Base-by-base conservation (phyloP, 2,888 invertebrate species). In the Ferrisia virgata region DNA sequence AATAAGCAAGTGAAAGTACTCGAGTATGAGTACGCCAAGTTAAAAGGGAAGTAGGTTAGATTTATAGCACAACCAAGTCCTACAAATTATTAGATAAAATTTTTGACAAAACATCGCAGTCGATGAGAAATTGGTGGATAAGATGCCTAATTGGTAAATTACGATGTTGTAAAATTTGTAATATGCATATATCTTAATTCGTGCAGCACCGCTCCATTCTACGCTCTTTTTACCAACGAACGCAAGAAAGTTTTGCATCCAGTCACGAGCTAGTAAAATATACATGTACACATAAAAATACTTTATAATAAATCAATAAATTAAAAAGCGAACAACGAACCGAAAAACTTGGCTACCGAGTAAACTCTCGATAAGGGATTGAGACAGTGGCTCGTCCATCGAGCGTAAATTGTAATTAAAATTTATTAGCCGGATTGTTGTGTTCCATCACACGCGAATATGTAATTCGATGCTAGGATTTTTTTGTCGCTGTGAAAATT, bases 31-130 rank as follows among this genome's bases (percentile, higher is more conserved):
- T 25, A 64, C 25, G n/a, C 53, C 8, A 22, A 13, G 11, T 13
- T 8, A 64, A 64, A 11, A 5, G 39, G 53, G 53, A 18, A 11
- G 40, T 13, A 18, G n/a, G 18, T 64, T 25, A 64, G 28, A 72
- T 72, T 72, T 72, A 72, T 72, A 15, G 72, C 36, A 33, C 72
- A n/a, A 72, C 72, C 33, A 33, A 72, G 72, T 33, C 33, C 33
- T 31, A 72, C 72, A 72, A 72, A 72, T 72, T 72, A 72, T 72
- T 33, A 72, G n/a, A n/a, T n/a, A n/a, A n/a, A 72, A 33, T n/a
- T 72, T 72, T 72, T 28, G 72, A 31, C 72, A 25, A 33, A 22
- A 64, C 72, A 25, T 18, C n/a, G 28, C 64, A 8, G 3, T 0
- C 72, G 33, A 33, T n/a, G n/a, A 22, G 58, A 64, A 64, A 2